A percentile compares a stretch with the other conserved stretches of the same genome.
These are phyloP conservation scores for Timema podura DNA, from an alignment of 2,888 invertebrate species.

Conservation along the genomic window DNA sequence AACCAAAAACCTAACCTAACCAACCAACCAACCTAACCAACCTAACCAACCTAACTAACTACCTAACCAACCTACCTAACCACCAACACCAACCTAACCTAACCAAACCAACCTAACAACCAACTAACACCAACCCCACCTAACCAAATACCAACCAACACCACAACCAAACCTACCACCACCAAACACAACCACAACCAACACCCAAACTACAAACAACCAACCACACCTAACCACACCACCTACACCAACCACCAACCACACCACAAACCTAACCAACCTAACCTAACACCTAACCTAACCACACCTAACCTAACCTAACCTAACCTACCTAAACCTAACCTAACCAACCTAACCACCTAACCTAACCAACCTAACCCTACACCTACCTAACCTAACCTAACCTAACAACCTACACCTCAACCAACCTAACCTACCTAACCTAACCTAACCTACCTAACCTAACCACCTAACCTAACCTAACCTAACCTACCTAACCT, in stretches of 20 bases:
- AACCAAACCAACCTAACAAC: too few species aligned
- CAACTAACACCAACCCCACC: too few species aligned
- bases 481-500: too few species aligned
- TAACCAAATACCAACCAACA: too few species aligned
- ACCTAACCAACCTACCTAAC: conserved; percentile 11
- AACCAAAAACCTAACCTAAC: not conserved
- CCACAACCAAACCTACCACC: conserved; percentile 2
- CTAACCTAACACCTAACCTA: conserved; percentile 34
- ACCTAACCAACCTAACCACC: not conserved
- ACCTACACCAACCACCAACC: conserved; percentile 15
- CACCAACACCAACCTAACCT: too few species aligned
- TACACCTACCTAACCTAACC: not conserved
- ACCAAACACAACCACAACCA: conserved; percentile 29
- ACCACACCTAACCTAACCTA: conserved; percentile 23
- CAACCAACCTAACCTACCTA: too few species aligned
- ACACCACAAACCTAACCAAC: too few species aligned
- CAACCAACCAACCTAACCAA: too few species aligned
- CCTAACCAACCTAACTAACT: too few species aligned
- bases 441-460: too few species aligned
- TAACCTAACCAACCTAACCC: conserved; percentile 3
- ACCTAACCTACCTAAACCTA: too few species aligned
- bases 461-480: conserved; percentile 15
- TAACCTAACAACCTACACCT: not conserved
- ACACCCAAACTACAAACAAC: too few species aligned
- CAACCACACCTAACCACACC: conserved; percentile 30